A percentile compares a stretch with the other conserved stretches of the same genome.
These are phyloP conservation scores for Smittia aterrima DNA, from an alignment of 2,888 invertebrate genomes.

Conservation along the genomic window DNA sequence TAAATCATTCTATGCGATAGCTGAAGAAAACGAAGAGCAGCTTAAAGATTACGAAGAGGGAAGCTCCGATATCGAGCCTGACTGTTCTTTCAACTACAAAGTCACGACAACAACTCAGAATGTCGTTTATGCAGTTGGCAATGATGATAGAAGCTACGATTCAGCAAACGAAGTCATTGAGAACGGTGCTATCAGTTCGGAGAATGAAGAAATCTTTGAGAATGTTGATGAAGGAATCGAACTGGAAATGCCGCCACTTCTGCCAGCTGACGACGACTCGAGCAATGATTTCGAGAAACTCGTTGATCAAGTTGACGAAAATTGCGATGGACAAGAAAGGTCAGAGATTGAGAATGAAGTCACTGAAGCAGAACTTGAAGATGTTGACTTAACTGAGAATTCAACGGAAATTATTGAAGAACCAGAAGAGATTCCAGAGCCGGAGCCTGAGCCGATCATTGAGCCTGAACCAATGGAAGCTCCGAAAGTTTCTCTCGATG, in stretches of 20 bases:
- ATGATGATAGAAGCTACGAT: background rate
- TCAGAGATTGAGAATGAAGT: background rate
- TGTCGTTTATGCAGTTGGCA: constrained; percentile 15
- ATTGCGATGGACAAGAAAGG: background rate
- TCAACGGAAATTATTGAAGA: background rate
- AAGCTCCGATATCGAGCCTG: background rate
- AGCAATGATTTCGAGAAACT: background rate
- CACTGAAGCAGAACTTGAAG: background rate
- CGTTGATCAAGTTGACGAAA: constrained; percentile 1
- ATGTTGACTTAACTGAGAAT: background rate
- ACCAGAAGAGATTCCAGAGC: background rate
- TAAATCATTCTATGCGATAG: constrained; percentile 15
- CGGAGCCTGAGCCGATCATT: background rate
- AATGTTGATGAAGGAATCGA: constrained; percentile 27
- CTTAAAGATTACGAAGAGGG: background rate
- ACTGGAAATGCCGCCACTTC: constrained; percentile 14
- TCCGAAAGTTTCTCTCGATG: constrained; percentile 23
- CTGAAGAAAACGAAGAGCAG: constrained; percentile 29
- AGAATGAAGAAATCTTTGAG: background rate
- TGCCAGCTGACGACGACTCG: background rate
- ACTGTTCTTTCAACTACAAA: constrained; percentile 36
- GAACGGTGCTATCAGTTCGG: background rate
- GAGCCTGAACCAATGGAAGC: constrained; percentile 1
- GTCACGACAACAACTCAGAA: constrained; percentile 20
- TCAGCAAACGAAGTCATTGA: background rate